phyloP scores from a whole-genome alignment of 2,888 invertebrate species.

The Meliscaeva auricollis region DNA sequence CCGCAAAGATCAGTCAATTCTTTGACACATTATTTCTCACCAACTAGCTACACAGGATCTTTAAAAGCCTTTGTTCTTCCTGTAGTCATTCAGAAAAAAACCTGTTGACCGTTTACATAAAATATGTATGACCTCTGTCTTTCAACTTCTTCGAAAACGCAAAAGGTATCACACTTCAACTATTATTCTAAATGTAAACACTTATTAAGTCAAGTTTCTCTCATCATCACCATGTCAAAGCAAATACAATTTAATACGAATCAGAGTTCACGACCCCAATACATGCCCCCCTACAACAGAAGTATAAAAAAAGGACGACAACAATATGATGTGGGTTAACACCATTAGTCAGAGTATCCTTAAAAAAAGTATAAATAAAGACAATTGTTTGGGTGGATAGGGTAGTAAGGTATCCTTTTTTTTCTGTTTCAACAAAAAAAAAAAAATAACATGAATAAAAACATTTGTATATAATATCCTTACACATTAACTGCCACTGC shows the following conservation, averaged over 20 bases:
- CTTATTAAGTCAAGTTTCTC: background rate
- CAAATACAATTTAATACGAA: constrained; percentile 11
- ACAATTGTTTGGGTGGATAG: constrained; percentile 43
- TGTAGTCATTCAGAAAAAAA: no score
- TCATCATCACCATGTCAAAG: constrained; percentile 5
- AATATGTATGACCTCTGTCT: no score
- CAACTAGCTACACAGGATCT: no score
- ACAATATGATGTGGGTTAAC: constrained; percentile 62
- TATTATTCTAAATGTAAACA: background rate
- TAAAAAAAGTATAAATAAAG: constrained; percentile 30
- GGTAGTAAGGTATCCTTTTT: constrained; percentile 45
- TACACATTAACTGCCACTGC: constrained; percentile 62
- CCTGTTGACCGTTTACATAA: no score
- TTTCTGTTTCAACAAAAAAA: constrained; percentile 1
- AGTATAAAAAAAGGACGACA: constrained; percentile 9
- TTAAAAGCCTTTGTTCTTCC: no score
- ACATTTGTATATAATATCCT: constrained; percentile 67
- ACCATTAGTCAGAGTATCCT: constrained; percentile 26
- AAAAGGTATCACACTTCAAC: background rate
- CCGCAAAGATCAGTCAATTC: no score
- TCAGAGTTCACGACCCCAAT: constrained; percentile 26
- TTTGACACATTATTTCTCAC: no score
- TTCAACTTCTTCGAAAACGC: background rate
- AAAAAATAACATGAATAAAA: constrained; percentile 22
- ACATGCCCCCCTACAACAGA: background rate